phyloP scores from a whole-genome alignment of 2,797 vertebrate genomes.

The Notoglanidium macrostoma region DNA sequence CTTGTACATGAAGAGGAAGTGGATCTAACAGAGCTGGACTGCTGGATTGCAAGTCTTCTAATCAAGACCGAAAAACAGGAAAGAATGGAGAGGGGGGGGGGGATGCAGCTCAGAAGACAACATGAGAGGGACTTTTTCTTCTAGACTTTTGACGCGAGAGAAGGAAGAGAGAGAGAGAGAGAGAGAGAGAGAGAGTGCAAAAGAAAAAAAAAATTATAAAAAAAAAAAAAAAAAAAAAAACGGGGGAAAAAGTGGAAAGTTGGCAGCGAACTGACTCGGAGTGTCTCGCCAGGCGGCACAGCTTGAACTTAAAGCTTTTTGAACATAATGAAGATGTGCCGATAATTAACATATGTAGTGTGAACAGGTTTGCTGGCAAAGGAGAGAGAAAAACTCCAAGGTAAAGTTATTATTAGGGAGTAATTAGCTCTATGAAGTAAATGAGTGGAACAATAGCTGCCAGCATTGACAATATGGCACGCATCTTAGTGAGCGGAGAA shows the following conservation, averaged over 20 bases:
- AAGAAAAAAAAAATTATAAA: constrained; percentile 45
- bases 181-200: not conserved
- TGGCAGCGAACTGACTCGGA: constrained; percentile 88
- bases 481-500: constrained; percentile 90
- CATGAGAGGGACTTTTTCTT: constrained; percentile 33
- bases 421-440: constrained; percentile 99
- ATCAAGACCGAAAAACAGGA: constrained; percentile 4
- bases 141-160: constrained; percentile 31
- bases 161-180: constrained; percentile 23
- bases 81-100: not conserved
- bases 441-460: constrained; percentile 99
- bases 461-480: constrained; percentile 99
- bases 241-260: constrained; percentile 85
- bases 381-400: constrained; percentile 96
- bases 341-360: constrained; percentile 99
- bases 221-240: constrained; percentile 57
- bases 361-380: constrained; percentile 99
- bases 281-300: constrained; percentile 94
- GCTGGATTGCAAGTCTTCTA: constrained; percentile 9
- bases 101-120: constrained; percentile 18
- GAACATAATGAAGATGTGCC: constrained; percentile 99
- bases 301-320: constrained; percentile 99
- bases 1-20: constrained; percentile 18
- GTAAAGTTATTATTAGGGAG: constrained; percentile 99
- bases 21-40: not conserved